Base-by-base conservation (phyloP, 1,140 invertebrate species). In the Drosophila kohkoa region DNA sequence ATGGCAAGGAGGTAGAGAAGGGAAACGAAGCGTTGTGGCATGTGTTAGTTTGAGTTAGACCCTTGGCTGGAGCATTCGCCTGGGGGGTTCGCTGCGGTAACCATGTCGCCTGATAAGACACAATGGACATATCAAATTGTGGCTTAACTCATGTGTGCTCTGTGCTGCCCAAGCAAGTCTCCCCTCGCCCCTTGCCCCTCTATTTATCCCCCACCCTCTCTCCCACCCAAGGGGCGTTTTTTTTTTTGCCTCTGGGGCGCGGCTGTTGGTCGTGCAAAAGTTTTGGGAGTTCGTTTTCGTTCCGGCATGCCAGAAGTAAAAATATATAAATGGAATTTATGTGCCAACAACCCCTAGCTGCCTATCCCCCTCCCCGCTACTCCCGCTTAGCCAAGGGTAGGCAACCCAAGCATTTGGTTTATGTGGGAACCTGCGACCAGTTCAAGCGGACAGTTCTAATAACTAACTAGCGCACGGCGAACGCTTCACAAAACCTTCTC, bases 71-170 rank as follows among this genome's bases (percentile, higher is more conserved):
- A 58, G 20, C 77, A 68, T 85, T 81, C 81, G 85, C 81, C 81
- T 85, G 85, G 85, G 83, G 82, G 79, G 79, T 72, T 82, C 79
- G 68, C 75, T 88, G 85, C 75, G 85, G 85, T 90, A 83, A 89
- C 85, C 85, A 89, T 89, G 85, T 89, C 85, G 85, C 85, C 86
- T 89, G 85, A 89, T 89, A 89, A 89, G 85, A 89, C 85, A 89
- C 85, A 89, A 89, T 89, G 85, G 85, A 89, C 85, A 89, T 85
- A 89, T 89, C 85, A 89, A 89, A 90, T 89, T 89, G 85, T 89
- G 86, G 85, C 85, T 89, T 81, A 89, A 73, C 85, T 69, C 80
- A 65, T 78, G 66, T 83, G 73, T 32, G 30, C 20, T 25, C 20
- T 65, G 65, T 25, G 51, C 25, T 57, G 32, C 35, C 32, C 46